phyloP scores from a whole-genome alignment of 2,888 invertebrate genomes.

The Beris morrisii region DNA sequence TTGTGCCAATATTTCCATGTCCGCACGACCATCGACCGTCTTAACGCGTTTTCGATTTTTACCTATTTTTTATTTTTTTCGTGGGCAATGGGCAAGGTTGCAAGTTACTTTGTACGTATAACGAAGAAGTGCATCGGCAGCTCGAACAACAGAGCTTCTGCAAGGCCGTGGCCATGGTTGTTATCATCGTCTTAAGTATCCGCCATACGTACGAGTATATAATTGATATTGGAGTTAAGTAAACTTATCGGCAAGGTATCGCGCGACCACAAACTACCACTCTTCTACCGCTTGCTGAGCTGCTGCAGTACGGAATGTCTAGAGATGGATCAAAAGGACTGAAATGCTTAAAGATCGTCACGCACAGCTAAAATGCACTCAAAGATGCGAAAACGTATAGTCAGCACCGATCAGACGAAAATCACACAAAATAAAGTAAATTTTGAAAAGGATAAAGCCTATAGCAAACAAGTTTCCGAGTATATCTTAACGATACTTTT shows the following conservation, averaged over 20 bases:
- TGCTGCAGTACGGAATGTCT: too few species aligned
- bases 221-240: conserved; percentile 31
- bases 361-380: conserved; percentile 28
- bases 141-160: background rate
- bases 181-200: conserved; percentile 27
- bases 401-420: background rate
- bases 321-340: too few species aligned
- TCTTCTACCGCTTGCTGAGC: too few species aligned
- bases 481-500: too few species aligned
- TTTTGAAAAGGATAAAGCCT: too few species aligned
- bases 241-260: conserved; percentile 1
- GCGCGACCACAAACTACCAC: background rate
- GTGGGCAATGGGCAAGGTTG: too few species aligned
- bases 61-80: too few species aligned
- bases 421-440: too few species aligned
- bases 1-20: background rate
- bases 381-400: background rate
- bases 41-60: background rate
- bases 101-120: too few species aligned
- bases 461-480: too few species aligned
- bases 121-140: too few species aligned
- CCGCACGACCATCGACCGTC: background rate
- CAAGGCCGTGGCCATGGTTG: conserved; percentile 22
- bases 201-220: conserved; percentile 22
- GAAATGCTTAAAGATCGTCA: conserved; percentile 20